Conservation (phyloP, 1,140 invertebrate species). For the Harlomillsia oculata region DNA sequence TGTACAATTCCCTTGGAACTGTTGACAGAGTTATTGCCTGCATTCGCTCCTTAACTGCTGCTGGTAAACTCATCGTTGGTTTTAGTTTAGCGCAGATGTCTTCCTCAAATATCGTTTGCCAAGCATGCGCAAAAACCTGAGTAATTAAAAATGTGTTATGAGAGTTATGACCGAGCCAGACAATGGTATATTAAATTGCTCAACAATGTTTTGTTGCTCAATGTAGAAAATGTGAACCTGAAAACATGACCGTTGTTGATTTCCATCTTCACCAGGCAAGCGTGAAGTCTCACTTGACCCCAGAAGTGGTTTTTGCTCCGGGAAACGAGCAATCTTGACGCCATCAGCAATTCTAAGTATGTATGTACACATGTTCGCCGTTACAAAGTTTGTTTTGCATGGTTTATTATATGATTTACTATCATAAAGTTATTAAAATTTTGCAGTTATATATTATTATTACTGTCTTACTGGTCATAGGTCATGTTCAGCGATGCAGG, state of each 20-base stretch:
- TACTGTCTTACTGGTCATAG: slow-evolving; percentile 7
- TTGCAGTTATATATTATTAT: neutral
- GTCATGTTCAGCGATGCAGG: neutral
- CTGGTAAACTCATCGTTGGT: neutral
- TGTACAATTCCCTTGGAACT: neutral
- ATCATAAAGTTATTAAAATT: neutral
- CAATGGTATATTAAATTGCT: neutral
- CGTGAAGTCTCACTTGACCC: neutral
- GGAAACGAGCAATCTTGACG: slow-evolving; percentile 1
- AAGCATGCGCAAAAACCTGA: too few species aligned
- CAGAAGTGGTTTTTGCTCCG: neutral
- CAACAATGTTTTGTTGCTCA: neutral
- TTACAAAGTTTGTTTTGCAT: neutral
- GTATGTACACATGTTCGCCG: neutral
- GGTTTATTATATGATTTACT: neutral
- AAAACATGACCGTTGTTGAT: too few species aligned
- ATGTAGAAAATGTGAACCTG: too few species aligned
- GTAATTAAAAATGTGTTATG: too few species aligned
- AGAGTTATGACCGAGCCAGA: too few species aligned
- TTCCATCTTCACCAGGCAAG: too few species aligned
- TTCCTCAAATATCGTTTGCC: slow-evolving; percentile 2
- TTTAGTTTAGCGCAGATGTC: neutral
- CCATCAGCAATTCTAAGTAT: neutral
- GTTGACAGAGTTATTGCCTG: neutral
- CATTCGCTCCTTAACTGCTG: neutral